Conservation (phyloP, 2,797 vertebrate genomes). For the Pipistrellus pipistrellus region DNA sequence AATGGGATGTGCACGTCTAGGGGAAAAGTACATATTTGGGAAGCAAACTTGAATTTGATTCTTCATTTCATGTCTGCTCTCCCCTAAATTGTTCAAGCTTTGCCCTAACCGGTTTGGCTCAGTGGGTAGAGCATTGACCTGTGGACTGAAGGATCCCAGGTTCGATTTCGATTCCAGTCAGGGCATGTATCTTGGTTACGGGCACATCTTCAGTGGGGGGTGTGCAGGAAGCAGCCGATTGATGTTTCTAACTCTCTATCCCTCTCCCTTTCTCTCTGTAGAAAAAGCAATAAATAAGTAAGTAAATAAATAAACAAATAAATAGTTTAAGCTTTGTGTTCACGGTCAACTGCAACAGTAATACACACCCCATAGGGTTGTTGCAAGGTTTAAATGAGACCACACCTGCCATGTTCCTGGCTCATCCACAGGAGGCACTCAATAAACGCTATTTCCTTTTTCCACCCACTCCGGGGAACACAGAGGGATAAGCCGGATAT, state of each 20-base stretch:
- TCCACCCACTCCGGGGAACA: not conserved
- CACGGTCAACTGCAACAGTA: not conserved
- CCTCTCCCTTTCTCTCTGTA: too few species aligned
- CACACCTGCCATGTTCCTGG: not conserved
- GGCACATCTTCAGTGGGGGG: too few species aligned
- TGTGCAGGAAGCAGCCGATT: too few species aligned
- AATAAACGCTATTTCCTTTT: not conserved
- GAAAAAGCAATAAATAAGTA: too few species aligned
- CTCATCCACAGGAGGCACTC: not conserved
- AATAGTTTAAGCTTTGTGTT: not conserved
- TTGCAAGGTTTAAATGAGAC: not conserved
- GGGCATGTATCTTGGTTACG: too few species aligned
- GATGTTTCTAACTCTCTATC: too few species aligned
- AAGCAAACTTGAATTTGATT: not conserved
- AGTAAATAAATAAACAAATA: not conserved
- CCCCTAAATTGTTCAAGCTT: not conserved
- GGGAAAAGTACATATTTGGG: not conserved
- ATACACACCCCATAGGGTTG: not conserved
- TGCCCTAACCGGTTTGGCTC: not conserved
- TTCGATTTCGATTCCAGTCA: too few species aligned
- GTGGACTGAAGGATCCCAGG: too few species aligned
- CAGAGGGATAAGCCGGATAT: not conserved
- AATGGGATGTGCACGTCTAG: not conserved
- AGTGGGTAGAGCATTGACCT: too few species aligned
- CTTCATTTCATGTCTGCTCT: not conserved